A percentile compares a stretch with the other conserved stretches of the same genome.
phyloP scores from a whole-genome alignment of 2,888 invertebrate species.

The Macrophya annulata region DNA sequence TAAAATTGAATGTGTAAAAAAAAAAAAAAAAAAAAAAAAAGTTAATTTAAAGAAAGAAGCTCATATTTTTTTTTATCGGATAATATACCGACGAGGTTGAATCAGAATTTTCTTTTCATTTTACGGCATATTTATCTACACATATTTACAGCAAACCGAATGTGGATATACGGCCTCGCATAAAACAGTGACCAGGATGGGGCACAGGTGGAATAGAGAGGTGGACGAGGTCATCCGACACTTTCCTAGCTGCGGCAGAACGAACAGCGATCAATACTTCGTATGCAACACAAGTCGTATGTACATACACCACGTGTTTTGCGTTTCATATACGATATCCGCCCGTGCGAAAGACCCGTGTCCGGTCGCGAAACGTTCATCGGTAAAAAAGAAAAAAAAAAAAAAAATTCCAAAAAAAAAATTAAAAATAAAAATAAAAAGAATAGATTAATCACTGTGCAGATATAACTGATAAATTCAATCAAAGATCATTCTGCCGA shows the following conservation, averaged over 20 bases:
- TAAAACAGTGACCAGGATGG: slow-evolving; percentile 46
- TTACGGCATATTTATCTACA: slow-evolving; percentile 27
- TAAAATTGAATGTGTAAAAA: not conserved
- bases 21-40: not conserved
- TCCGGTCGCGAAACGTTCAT: slow-evolving; percentile 14
- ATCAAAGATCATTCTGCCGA: not conserved
- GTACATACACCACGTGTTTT: slow-evolving; percentile 58
- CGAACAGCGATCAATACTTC: slow-evolving; percentile 72
- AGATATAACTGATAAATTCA: not conserved
- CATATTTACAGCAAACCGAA: slow-evolving; percentile 1
- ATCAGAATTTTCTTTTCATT: not conserved
- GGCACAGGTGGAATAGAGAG: slow-evolving; percentile 47
- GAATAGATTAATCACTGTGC: no score
- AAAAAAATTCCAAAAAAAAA: no score
- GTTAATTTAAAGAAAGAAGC: not conserved
- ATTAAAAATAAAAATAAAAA: no score
- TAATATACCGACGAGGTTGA: not conserved
- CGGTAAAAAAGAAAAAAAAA: not conserved
- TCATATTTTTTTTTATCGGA: not conserved
- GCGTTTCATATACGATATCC: slow-evolving; percentile 51
- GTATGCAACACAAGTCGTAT: slow-evolving; percentile 62
- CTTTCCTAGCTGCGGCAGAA: slow-evolving; percentile 62
- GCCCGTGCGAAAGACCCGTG: not conserved
- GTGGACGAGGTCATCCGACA: slow-evolving; percentile 52
- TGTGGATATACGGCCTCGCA: slow-evolving; percentile 17